Evolutionary conservation across 2,113 vertebrate genomes (phyloP).

Genomic region (Oryzias melastigma): DNA sequence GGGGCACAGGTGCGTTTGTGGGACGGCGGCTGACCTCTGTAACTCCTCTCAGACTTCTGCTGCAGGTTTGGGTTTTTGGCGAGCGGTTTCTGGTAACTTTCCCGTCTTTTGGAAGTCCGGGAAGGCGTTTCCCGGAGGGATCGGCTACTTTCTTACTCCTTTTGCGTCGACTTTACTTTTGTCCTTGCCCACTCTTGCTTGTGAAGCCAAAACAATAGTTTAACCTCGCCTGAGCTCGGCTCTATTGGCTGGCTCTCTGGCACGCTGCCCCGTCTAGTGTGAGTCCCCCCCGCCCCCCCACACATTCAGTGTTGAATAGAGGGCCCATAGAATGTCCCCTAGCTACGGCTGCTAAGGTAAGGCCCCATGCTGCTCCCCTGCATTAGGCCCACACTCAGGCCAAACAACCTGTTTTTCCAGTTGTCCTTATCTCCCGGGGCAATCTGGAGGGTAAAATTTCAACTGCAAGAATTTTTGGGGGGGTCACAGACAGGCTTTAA

Average conservation of each 20-base stretch:
- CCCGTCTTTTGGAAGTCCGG: constrained; percentile 40
- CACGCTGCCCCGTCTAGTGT: constrained; percentile 74
- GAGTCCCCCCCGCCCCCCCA: constrained; percentile 72
- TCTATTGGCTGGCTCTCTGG: constrained; percentile 76
- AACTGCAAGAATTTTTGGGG: constrained; percentile 50
- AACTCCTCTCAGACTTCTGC: not conserved
- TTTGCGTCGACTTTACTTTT: constrained; percentile 67
- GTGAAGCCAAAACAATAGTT: constrained; percentile 80
- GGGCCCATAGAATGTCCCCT: constrained; percentile 68
- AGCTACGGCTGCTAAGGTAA: constrained; percentile 77
- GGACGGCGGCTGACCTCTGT: constrained; percentile 6
- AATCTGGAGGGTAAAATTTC: constrained; percentile 67
- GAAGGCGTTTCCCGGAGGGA: constrained; percentile 66
- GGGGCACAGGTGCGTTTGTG: constrained; percentile 42
- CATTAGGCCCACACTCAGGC: constrained; percentile 60
- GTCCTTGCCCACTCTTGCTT: constrained; percentile 77
- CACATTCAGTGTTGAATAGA: constrained; percentile 74
- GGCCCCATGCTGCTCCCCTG: constrained; percentile 62
- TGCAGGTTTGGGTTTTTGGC: not conserved
- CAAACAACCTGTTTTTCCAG: constrained; percentile 79
- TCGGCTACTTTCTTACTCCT: constrained; percentile 70
- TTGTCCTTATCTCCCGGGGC: constrained; percentile 72
- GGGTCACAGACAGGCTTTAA: constrained; percentile 49
- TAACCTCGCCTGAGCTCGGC: constrained; percentile 71
- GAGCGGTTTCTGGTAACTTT: constrained; percentile 27